phyloP scores from a whole-genome alignment of 2,888 invertebrate species.

The Drosophila suboccidentalis region DNA sequence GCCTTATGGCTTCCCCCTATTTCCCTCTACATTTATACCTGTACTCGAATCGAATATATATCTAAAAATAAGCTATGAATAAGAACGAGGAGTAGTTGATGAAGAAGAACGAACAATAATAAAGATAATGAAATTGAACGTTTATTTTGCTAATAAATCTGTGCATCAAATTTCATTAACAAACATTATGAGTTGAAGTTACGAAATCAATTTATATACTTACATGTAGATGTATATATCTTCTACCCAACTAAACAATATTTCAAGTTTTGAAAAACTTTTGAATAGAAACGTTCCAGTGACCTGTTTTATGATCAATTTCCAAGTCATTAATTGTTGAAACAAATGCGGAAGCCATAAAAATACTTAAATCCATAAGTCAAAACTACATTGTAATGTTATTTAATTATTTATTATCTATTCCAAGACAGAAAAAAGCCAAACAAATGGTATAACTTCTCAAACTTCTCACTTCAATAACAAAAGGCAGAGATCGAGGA shows the following conservation, averaged over 20 bases:
- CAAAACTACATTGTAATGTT: constrained; percentile 62
- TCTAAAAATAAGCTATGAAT: constrained; percentile 49
- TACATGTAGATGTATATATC: background rate
- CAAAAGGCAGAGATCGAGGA: constrained; percentile 33
- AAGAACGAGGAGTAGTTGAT: constrained; percentile 2
- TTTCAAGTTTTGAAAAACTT: constrained; percentile 1
- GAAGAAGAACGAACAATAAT: constrained; percentile 17
- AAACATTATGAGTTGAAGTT: constrained; percentile 25
- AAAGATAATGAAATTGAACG: constrained; percentile 50
- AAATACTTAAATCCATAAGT: constrained; percentile 15
- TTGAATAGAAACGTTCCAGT: constrained; percentile 34
- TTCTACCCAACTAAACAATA: background rate
- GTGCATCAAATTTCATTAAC: constrained; percentile 53
- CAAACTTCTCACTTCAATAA: constrained; percentile 34
- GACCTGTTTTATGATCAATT: constrained; percentile 53
- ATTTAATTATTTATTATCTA: constrained; percentile 69
- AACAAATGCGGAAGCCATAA: constrained; percentile 50
- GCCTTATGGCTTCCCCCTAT: constrained; percentile 19
- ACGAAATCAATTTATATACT: constrained; percentile 36
- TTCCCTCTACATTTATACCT: constrained; percentile 17
- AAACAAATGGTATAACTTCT: constrained; percentile 33
- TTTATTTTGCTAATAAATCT: constrained; percentile 54
- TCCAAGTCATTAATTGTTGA: constrained; percentile 14
- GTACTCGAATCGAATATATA: constrained; percentile 37
- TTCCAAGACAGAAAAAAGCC: constrained; percentile 44